Evolutionary conservation across 2,888 invertebrate genomes (phyloP).

Genomic region (Chrysomela aeneicollis): DNA sequence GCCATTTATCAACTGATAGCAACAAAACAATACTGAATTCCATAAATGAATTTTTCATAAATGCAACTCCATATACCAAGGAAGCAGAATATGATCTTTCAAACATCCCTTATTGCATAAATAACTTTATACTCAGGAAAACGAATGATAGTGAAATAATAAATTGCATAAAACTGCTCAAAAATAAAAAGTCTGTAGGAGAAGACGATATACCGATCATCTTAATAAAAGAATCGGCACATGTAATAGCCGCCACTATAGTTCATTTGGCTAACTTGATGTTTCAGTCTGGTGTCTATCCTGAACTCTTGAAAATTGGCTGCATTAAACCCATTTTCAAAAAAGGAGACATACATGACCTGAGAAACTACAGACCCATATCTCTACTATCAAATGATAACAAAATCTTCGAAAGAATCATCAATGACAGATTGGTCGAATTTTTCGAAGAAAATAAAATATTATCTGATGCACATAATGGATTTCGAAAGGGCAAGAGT

Average conservation of each 20-base stretch:
- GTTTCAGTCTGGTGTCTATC: conserved; percentile 1
- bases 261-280: neutral
- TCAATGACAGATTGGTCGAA: too few species aligned
- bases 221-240: neutral
- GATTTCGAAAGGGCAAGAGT: too few species aligned
- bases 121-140: neutral
- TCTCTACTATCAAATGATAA: too few species aligned
- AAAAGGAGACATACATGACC: too few species aligned
- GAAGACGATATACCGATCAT: conserved; percentile 3
- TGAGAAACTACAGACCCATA: too few species aligned
- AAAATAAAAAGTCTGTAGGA: conserved; percentile 1
- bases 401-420: too few species aligned
- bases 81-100: neutral
- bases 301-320: neutral
- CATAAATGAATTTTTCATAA: conserved; percentile 6
- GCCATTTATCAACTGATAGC: neutral
- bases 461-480: too few species aligned
- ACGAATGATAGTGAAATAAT: conserved; percentile 3
- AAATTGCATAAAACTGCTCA: neutral
- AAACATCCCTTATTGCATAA: neutral
- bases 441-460: too few species aligned
- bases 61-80: neutral
- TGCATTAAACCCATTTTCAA: neutral
- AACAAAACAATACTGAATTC: neutral
- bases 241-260: neutral